Evolutionary conservation across 2,113 vertebrate genomes (phyloP), one percentile per base, ranked within the genome.

Genomic region (Dasyurus viverrinus): DNA sequence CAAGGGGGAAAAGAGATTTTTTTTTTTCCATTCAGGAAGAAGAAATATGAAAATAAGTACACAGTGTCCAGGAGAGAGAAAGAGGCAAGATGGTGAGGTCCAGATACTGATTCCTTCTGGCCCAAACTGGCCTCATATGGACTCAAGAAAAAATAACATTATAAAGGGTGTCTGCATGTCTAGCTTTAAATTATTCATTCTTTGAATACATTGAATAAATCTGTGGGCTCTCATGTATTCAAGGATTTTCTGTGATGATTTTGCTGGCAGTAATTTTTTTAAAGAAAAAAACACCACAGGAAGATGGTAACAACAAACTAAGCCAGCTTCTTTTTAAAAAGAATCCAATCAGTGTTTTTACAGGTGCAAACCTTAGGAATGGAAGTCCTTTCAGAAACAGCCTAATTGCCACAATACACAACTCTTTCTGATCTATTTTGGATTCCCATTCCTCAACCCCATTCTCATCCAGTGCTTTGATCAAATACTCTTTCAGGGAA

Each of bases 151-250:
- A 84, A 84, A 16, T 53, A 54, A 50, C 95, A 91, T 92, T 47
- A 97, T 57, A 50, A 90, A 90, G 7, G 53, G 2, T 53, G 42
- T 76, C 14, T 52, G 46, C 90, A 14, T 55, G 9, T 1, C 26
- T 0, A 53, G 96, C 55, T 36, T 97, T 94, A 97, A 97, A 96
- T 96, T 97, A 96, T 98, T 98, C 26, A 97, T 92, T 97, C 0
- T 42, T 94, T 96, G 96, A 98, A 97, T 97, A 94, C 95, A 97
- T 2, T 96, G 94, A 97, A 93, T 97, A 95, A 92, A 96, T 97
- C 68, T 96, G 60, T 92, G 89, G 42, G 98, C 91, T 97, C 47
- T 97, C 94, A 94, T 92, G 8, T 46, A 94, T 91, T 97, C 95
- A 95, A 10, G 30, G 2, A 94, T 95, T 95, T 97, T 93, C 91